Base-by-base conservation (phyloP, 2,888 invertebrate species). In the Meteorus colon region DNA sequence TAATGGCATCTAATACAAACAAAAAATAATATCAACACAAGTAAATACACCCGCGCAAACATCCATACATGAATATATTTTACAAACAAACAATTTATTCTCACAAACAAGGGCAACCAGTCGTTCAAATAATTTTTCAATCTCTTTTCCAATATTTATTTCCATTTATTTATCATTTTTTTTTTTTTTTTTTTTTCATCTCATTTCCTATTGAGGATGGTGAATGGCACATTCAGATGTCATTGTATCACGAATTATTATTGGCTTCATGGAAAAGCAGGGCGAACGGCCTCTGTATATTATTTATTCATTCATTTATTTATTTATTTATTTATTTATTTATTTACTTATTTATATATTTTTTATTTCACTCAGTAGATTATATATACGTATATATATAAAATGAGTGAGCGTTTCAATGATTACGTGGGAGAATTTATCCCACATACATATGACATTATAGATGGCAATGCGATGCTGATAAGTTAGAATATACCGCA, bases 391-490 rank as follows among this genome's bases (percentile, higher is more conserved):
- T 48, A 14, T 48, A 16, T 48, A 16, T 16, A n/a, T n/a, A 4
- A 8, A 19, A 19, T 19, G 55, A 27, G 67, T 45, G 45, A 41
- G 29, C 67, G 67, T 67, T 41, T 67, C 27, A 45, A 29, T 48
- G 48, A 67, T 67, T 67, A 48, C 67, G 67, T 67, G 48, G 67
- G 67, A 45, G 41, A 19, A 41, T 45, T 45, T 45, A 48, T 29
- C 67, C 67, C 67, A 67, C 67, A 48, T 67, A 48, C 24, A 67
- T 45, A 45, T 45, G 24, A 45, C 41, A 80, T 82, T 83, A 83
- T 83, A 85, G 83, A 84, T 81, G 84, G 82, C 81, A 85, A 84
- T 55, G 19, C 10, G 55, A 55, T 55, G 55, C 19, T 55, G n/a
- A 55, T 55, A 55, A 8, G 55, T 55, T 55, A 55, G 55, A 55